Percentiles rank a stretch among this genome's conserved stretches.
Evolutionary conservation across 92 coral and sea anemone genomes (phyloP).

Genomic region (Epizoanthus ramosus): DNA sequence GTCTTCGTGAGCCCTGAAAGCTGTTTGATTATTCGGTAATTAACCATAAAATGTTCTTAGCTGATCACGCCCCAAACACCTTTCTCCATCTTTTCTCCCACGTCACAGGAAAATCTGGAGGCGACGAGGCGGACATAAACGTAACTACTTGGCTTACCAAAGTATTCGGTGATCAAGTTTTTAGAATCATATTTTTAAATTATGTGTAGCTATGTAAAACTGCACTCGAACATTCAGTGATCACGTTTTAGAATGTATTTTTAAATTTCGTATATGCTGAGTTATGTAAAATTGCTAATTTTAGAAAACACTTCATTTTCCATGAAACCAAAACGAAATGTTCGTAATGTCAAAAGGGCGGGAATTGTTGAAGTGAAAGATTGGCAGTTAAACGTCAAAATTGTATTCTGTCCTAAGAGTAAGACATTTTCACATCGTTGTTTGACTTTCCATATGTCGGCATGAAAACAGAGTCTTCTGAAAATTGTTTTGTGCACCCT

Average conservation of each 20-base stretch:
- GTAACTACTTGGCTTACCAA: neutral
- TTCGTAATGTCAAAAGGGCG: constrained; percentile 24
- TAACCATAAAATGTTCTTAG: constrained; percentile 12
- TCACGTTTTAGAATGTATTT: neutral
- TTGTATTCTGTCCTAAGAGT: neutral
- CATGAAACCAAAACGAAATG: constrained; percentile 42
- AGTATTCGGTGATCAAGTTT: neutral
- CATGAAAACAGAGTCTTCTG: constrained; percentile 21
- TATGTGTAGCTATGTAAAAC: too few relatives aligned
- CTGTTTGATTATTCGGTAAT: constrained; percentile 29
- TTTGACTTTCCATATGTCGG: neutral
- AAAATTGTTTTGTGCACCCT: constrained; percentile 29
- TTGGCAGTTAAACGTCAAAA: constrained; percentile 19
- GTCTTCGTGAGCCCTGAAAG: constrained; percentile 34
- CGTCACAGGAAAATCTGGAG: neutral
- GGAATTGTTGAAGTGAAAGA: constrained; percentile 25
- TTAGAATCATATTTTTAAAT: neutral
- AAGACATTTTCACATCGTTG: constrained; percentile 28
- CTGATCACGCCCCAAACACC: neutral
- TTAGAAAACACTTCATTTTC: constrained; percentile 40
- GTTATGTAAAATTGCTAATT: constrained; percentile 32
- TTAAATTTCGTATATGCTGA: too few relatives aligned
- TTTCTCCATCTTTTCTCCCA: neutral
- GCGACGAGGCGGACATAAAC: neutral
- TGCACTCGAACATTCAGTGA: neutral